Evolutionary conservation across 2,113 vertebrate species (phyloP).

Genomic region (Datnioides undecimradiatus): DNA sequence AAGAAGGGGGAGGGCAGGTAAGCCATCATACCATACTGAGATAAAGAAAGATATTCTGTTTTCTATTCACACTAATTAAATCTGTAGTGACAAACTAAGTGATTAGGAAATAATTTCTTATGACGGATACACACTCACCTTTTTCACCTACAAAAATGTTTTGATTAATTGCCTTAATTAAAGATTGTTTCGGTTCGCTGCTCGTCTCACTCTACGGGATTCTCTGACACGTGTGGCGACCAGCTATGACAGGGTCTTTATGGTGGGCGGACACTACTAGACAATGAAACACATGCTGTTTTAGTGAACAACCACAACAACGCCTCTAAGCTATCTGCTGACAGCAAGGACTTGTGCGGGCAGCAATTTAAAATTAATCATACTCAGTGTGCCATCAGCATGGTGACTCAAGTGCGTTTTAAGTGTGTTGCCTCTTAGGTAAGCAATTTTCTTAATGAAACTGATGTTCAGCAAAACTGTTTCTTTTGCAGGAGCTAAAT

Average conservation of each 20-base stretch:
- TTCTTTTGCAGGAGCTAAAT: neutral
- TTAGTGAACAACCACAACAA: neutral
- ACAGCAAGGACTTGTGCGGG: neutral
- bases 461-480: conserved; percentile 5
- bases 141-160: neutral
- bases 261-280: neutral
- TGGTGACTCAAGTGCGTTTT: neutral
- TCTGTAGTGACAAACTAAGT: neutral
- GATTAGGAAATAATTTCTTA: neutral
- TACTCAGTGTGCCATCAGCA: conserved; percentile 2
- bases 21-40: neutral
- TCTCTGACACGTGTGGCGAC: neutral
- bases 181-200: conserved; percentile 23
- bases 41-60: neutral
- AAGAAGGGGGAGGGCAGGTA: neutral
- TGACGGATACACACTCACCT: neutral
- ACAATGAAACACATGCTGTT: neutral
- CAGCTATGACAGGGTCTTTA: neutral
- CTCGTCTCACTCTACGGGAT: neutral
- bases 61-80: neutral
- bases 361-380: conserved; percentile 4
- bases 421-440: neutral
- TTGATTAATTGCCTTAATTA: conserved; percentile 24
- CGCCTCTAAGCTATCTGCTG: conserved; percentile 2
- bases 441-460: conserved; percentile 18